Base-by-base conservation (phyloP, 2,113 vertebrate genomes). In the Erythrocercus mccallii region DNA sequence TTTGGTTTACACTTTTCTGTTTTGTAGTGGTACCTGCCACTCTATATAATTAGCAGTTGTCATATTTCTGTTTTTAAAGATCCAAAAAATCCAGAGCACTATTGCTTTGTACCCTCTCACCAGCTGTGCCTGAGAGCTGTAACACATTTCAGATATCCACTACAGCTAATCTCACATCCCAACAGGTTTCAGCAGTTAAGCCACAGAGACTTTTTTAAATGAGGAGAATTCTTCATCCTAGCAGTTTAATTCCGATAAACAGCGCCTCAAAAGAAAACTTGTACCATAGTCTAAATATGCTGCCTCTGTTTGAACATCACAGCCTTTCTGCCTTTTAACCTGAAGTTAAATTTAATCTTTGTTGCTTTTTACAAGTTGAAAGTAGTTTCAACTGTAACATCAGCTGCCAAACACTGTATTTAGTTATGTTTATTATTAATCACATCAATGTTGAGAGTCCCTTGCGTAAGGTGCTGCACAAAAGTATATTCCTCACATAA, bases 1-100 rank as follows among this genome's bases (percentile, higher is more conserved):
- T 91, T 35, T 73, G 50, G 54, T 69, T 92, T 86, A 62, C 38
- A 57, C 31, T 72, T 50, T 56, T 40, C 54, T 84, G 45, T 62
- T 86, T 68, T 86, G 54, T 71, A 93, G 60, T 83, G 77, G 68
- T 77, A 88, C 88, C 44, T 88, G 81, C 64, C 88, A 82, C 62
- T 86, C 93, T 85, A 37, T 14, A 23, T 92, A 97, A 97, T 95
- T 85, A 95, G 78, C 72, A 86, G 94, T 77, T 96, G 92, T 91
- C 90, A 51, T 90, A 86, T 91, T 92, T 86, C 81, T 61, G 68
- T 27, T 90, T 87, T 79, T 50, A 91, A 92, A 92, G 66, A 90
- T 78, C 56, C 19, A 77, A 54, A 88, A 95, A 92, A 40, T 25
- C 35, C 45, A 68, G 72, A 86, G 70, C 3, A 1, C 73, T 51